phyloP scores from a whole-genome alignment of 2,888 invertebrate genomes.

The Drosophila affinis region DNA sequence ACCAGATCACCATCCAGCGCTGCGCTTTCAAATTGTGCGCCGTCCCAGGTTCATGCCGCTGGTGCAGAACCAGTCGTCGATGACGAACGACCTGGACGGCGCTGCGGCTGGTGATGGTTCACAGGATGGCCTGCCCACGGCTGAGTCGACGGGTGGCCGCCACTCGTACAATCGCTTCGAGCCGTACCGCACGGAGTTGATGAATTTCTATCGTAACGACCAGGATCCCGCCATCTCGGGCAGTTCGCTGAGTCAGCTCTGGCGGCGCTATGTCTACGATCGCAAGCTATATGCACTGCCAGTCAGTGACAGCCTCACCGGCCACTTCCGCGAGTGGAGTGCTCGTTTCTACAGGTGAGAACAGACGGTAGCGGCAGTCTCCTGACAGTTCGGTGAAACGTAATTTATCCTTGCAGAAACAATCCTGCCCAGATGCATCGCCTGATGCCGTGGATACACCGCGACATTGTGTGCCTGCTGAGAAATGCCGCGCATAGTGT shows the following conservation, averaged over 20 bases:
- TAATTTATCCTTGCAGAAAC: slow-evolving; percentile 85
- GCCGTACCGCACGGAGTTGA: slow-evolving; percentile 75
- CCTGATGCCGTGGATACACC: slow-evolving; percentile 93
- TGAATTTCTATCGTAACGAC: slow-evolving; percentile 80
- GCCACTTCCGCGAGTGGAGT: slow-evolving; percentile 89
- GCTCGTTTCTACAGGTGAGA: slow-evolving; percentile 90
- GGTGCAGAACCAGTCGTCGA: slow-evolving; percentile 53
- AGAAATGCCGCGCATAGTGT: slow-evolving; percentile 86
- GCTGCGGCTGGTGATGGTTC: slow-evolving; percentile 29
- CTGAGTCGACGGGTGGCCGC: slow-evolving; percentile 37
- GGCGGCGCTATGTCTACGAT: slow-evolving; percentile 89
- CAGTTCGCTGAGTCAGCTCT: slow-evolving; percentile 79
- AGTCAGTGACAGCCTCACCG: slow-evolving; percentile 87
- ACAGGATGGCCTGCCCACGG: slow-evolving; percentile 39
- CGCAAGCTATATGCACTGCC: slow-evolving; percentile 90
- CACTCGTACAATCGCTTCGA: slow-evolving; percentile 60
- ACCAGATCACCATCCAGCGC: slow-evolving; percentile 58
- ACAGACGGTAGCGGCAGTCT: not conserved
- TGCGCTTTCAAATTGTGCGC: slow-evolving; percentile 59
- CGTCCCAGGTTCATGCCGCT: slow-evolving; percentile 52
- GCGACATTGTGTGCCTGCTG: slow-evolving; percentile 90
- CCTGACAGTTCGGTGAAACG: slow-evolving; percentile 27
- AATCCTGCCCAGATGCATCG: slow-evolving; percentile 92
- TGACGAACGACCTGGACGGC: slow-evolving; percentile 54
- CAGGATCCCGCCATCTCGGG: slow-evolving; percentile 63